Percentiles rank a stretch among this genome's conserved stretches.
Evolutionary conservation across 2,888 invertebrate species (phyloP).

Genomic region (Dioctria linearis): DNA sequence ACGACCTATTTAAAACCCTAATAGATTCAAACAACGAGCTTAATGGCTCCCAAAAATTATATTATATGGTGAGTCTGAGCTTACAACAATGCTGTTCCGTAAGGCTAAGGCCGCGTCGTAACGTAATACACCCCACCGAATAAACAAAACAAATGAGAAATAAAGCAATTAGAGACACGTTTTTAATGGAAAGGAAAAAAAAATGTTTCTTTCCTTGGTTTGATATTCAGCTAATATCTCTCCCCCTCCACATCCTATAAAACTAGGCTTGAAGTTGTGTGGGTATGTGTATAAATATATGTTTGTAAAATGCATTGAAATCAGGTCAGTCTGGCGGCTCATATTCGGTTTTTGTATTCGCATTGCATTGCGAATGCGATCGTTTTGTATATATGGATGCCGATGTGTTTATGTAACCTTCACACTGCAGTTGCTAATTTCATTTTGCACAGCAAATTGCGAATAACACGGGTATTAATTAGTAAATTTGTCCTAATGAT

Average conservation of each 20-base stretch:
- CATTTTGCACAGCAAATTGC: slow-evolving; percentile 1
- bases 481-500: not conserved
- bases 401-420: too few species aligned
- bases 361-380: not conserved
- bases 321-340: too few species aligned
- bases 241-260: too few species aligned
- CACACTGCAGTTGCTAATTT: slow-evolving; percentile 20
- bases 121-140: not conserved
- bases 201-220: not conserved
- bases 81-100: not conserved
- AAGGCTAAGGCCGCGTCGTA: not conserved
- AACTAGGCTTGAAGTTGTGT: too few species aligned
- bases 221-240: not conserved
- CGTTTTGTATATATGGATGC: too few species aligned
- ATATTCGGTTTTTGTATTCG: not conserved
- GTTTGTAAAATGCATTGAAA: too few species aligned
- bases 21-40: too few species aligned
- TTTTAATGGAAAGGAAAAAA: too few species aligned
- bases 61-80: too few species aligned
- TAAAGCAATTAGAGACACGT: not conserved
- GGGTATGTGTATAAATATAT: too few species aligned
- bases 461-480: slow-evolving; percentile 5
- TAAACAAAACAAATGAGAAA: not conserved
- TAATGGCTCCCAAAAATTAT: too few species aligned
- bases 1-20: too few species aligned